These are phyloP conservation scores for Chaenocephalus aceratus DNA, from an alignment of 2,113 vertebrate species.

Conservation along the genomic window DNA sequence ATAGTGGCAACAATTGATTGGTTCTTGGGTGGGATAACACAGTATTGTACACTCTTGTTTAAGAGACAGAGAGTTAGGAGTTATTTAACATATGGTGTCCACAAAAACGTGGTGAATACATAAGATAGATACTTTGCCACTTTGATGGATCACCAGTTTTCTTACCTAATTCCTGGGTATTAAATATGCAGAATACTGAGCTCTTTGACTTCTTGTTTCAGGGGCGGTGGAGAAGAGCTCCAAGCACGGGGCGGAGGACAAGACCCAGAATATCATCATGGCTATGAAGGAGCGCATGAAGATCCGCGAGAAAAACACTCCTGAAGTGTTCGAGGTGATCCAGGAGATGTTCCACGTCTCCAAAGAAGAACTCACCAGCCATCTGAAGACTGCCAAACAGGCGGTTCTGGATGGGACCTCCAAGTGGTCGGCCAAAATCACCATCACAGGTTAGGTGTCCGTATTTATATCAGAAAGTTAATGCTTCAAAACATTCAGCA, in stretches of 20 bases:
- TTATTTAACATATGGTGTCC: no score
- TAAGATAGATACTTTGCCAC: background rate
- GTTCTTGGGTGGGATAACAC: background rate
- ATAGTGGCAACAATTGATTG: background rate
- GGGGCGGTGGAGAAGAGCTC: constrained; percentile 99
- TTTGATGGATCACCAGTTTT: background rate
- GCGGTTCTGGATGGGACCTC: constrained; percentile 96
- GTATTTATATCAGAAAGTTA: background rate
- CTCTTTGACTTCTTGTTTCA: constrained; percentile 58
- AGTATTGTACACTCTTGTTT: background rate
- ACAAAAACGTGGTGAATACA: background rate
- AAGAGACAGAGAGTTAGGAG: background rate
- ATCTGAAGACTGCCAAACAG: constrained; percentile 95
- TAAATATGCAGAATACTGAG: background rate
- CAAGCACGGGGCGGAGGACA: constrained; percentile 97
- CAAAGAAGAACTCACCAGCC: constrained; percentile 91
- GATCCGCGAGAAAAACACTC: constrained; percentile 94
- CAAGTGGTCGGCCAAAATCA: constrained; percentile 99
- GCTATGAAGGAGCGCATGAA: constrained; percentile 99
- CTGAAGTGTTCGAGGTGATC: constrained; percentile 96
- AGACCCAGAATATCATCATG: constrained; percentile 97
- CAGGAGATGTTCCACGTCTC: constrained; percentile 95
- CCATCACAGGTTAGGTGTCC: constrained; percentile 90
- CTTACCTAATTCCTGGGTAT: background rate
- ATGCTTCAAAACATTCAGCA: background rate